Percentiles rank a stretch among this genome's conserved stretches.
Conservation (phyloP, 2,888 invertebrate genomes). For the Caenorhabditis imperialis region DNA sequence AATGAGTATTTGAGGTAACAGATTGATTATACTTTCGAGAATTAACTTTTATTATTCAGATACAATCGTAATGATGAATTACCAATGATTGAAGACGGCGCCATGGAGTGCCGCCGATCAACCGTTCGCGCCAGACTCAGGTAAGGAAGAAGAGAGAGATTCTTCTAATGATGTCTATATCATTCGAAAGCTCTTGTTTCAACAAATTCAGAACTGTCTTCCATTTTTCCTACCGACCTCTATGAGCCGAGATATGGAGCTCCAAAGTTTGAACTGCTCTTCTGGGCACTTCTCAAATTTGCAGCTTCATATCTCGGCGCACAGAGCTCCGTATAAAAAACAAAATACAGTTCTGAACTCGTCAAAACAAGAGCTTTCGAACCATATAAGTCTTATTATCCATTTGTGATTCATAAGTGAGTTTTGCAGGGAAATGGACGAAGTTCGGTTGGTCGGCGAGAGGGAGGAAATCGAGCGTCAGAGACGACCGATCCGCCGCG, state of each 20-base stretch:
- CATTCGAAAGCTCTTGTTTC: no score
- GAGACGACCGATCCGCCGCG: conserved; percentile 67
- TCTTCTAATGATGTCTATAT: no score
- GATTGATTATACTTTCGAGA: neutral
- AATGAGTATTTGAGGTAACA: conserved; percentile 57
- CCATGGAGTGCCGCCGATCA: conserved; percentile 60
- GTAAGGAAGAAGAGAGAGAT: no score
- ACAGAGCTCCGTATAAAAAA: no score
- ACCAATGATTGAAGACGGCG: conserved; percentile 70
- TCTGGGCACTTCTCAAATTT: no score
- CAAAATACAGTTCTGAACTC: no score
- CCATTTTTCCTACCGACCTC: no score
- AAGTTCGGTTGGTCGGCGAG: conserved; percentile 52
- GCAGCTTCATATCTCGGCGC: no score
- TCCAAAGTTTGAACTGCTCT: no score
- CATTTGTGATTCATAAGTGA: neutral
- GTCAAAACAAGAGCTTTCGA: neutral
- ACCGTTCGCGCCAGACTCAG: conserved; percentile 57
- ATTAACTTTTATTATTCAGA: conserved; percentile 12
- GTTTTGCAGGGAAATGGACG: conserved; percentile 52
- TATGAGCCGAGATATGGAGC: no score
- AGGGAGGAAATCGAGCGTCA: conserved; percentile 59
- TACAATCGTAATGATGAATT: conserved; percentile 56
- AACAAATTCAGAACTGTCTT: no score
- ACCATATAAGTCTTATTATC: neutral